Base-by-base conservation (phyloP, 2,888 invertebrate genomes). In the Drosophila mayaguana region DNA sequence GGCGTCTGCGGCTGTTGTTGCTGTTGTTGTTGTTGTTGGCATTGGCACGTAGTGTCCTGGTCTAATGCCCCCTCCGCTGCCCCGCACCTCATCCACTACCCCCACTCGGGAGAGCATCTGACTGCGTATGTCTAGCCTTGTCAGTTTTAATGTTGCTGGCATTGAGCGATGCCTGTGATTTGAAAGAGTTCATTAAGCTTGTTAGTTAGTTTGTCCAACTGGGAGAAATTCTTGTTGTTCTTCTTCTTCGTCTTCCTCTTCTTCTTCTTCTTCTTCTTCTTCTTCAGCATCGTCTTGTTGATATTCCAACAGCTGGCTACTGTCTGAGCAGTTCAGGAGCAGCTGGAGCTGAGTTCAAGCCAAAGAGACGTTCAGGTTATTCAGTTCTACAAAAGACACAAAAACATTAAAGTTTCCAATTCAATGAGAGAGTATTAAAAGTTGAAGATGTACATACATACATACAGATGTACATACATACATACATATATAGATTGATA, bases 181-280 rank as follows among this genome's bases (percentile, higher is more conserved):
- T 84, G 76, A 89, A 86, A 88, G 85, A 85, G 89, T 86, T 86
- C 86, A 86, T 86, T 86, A 86, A 89, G 86, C 80, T 87, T 71
- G 89, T 86, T 84, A 70, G 68, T 80, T 65, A 62, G 71, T 71
- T 72, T 57, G 59, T 55, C 56, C 83, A 72, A 68, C 70, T 46
- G 72, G 69, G 68, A 57, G 50, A 40, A 36, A 54, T 42, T 61
- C 53, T 53, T 55, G 14, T 53, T 28, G 45, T 16, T 55, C 22
- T 25, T 56, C 7, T 18, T 11, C 8, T 43, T 45, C 14, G 14
- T 45, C 22, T 46, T 43, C 28, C 6, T 42, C 25, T n/a, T 9
- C 25, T 38, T 38, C 20, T 4, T 50, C 22, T 9, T 22, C 42
- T 53, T 59, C 9, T n/a, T 9, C 25, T 9, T 46, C 25, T 18